phyloP scores from a whole-genome alignment of 2,113 vertebrate genomes.

The Cebidichthys violaceus region DNA sequence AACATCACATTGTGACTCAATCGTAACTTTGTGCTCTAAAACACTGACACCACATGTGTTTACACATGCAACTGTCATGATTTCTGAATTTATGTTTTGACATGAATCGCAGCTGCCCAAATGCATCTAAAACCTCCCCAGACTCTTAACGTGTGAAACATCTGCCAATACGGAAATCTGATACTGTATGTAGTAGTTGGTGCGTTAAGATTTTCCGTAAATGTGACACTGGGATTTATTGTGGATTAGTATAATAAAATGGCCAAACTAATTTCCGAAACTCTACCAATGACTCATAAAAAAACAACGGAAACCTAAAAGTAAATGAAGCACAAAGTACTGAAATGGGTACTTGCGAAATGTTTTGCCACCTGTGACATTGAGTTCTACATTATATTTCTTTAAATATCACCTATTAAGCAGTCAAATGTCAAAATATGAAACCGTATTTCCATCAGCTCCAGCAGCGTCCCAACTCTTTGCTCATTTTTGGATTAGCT shows the following conservation, averaged over 20 bases:
- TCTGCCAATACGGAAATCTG: conserved; percentile 67
- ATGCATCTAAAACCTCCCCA: conserved; percentile 49
- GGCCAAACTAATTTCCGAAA: not conserved
- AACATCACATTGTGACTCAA: conserved; percentile 26
- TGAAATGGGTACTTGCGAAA: not conserved
- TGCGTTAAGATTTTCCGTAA: conserved; percentile 41
- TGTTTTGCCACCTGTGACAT: not conserved
- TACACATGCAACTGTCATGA: conserved; percentile 21
- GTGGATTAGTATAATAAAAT: conserved; percentile 5
- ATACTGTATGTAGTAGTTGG: conserved; percentile 67
- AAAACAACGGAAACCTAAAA: not conserved
- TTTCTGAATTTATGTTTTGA: conserved; percentile 52
- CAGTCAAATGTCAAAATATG: not conserved
- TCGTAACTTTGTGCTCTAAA: not conserved
- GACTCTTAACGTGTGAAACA: conserved; percentile 71
- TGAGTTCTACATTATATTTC: not conserved
- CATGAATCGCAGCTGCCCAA: conserved; percentile 60
- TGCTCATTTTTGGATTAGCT: not conserved
- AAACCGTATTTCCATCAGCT: not conserved
- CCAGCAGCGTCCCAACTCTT: not conserved
- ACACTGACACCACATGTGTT: conserved; percentile 7
- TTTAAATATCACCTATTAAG: not conserved
- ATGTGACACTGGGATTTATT: conserved; percentile 39
- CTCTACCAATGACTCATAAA: not conserved
- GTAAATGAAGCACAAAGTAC: not conserved